phyloP scores from a whole-genome alignment of 2,113 vertebrate species.

The Tringa solitaria region DNA sequence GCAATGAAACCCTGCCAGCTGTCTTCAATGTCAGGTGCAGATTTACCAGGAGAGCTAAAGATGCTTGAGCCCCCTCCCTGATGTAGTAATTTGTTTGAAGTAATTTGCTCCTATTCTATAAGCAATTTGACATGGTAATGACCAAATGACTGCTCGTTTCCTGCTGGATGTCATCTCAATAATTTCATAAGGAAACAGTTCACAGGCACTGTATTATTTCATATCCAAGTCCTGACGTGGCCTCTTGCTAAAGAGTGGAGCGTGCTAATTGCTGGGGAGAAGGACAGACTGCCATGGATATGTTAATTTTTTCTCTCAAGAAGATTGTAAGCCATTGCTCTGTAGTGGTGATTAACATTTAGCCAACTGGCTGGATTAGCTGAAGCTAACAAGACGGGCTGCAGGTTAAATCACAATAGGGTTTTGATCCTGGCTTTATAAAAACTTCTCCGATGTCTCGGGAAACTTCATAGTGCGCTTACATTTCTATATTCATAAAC shows the following conservation, averaged over 20 bases:
- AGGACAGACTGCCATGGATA: neutral
- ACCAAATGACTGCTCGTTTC: neutral
- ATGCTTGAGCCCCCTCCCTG: neutral
- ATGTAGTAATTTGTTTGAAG: neutral
- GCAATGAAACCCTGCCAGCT: neutral
- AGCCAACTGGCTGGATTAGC: neutral
- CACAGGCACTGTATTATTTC: neutral
- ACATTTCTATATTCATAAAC: neutral
- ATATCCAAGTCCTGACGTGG: neutral
- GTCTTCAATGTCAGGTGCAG: neutral
- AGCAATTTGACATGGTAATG: neutral
- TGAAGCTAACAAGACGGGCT: neutral
- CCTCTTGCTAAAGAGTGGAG: neutral
- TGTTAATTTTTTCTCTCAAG: neutral
- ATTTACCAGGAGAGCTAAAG: neutral
- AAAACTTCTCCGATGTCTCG: neutral
- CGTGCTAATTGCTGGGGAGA: neutral
- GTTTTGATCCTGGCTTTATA: neutral
- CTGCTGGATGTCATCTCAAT: neutral
- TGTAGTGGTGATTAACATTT: neutral
- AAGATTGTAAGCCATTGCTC: rapidly evolving
- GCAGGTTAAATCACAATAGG: neutral
- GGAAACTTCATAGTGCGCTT: neutral
- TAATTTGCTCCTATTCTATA: neutral
- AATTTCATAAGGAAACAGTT: neutral